Percentiles rank a stretch among this genome's conserved stretches.
Evolutionary conservation across 2,797 vertebrate genomes (phyloP).

Genomic region (Anisognathus igniventris): DNA sequence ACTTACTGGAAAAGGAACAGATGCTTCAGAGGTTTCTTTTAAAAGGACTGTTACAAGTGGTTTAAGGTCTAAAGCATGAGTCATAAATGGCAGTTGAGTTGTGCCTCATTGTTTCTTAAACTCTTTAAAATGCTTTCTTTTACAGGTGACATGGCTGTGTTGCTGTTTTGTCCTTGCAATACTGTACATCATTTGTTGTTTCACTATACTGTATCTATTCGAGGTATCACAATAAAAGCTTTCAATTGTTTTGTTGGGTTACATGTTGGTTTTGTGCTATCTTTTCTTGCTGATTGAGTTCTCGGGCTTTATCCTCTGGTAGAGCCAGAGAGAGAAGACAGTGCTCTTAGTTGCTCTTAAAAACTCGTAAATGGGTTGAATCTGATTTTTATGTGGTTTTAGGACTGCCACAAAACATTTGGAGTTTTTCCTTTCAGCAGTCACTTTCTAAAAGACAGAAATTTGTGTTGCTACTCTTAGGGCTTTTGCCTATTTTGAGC

Average conservation of each 20-base stretch:
- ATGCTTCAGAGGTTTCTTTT: constrained; percentile 49
- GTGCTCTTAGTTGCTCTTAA: not conserved
- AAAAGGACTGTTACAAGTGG: constrained; percentile 76
- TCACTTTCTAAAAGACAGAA: not conserved
- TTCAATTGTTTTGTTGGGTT: constrained; percentile 79
- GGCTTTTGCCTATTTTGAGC: not conserved
- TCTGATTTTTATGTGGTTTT: not conserved
- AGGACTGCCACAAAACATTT: not conserved
- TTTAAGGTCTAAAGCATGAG: constrained; percentile 82
- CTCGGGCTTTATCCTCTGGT: not conserved
- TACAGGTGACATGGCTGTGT: constrained; percentile 86
- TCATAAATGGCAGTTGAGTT: constrained; percentile 77
- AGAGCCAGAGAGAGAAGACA: not conserved
- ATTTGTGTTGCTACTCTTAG: not conserved
- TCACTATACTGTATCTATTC: constrained; percentile 91
- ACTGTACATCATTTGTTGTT: constrained; percentile 85
- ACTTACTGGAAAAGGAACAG: constrained; percentile 63
- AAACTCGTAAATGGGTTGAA: not conserved
- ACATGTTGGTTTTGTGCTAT: not conserved
- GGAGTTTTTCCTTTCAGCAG: not conserved
- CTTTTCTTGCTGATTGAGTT: not conserved
- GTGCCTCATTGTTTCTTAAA: constrained; percentile 81
- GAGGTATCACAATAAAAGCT: constrained; percentile 93
- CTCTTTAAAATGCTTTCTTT: constrained; percentile 77
- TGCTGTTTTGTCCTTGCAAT: constrained; percentile 88